Evolutionary conservation across 2,888 invertebrate species (phyloP).

Genomic region (Rhagophthalmus giganteus): DNA sequence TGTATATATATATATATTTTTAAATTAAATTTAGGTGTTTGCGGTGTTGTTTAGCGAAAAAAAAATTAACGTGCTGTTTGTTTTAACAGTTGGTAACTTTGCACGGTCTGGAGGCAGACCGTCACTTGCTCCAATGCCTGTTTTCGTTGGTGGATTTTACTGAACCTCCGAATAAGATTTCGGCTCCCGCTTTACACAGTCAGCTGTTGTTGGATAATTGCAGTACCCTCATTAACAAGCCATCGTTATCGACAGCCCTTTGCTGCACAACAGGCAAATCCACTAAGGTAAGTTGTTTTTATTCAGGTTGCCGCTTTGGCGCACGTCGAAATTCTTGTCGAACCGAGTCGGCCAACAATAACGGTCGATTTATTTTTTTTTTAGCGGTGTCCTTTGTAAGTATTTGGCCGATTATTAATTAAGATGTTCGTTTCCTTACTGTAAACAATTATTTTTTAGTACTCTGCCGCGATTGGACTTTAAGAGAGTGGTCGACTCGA

Average conservation of each 20-base stretch:
- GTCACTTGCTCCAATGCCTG: constrained; percentile 93
- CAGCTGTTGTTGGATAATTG: constrained; percentile 80
- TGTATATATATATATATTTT: constrained; percentile 2
- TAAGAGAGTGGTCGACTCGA: no score
- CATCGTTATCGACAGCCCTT: constrained; percentile 83
- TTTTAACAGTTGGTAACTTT: constrained; percentile 77
- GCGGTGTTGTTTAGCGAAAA: constrained; percentile 1
- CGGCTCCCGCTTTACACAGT: constrained; percentile 63
- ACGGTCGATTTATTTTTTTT: neutral
- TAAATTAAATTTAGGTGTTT: constrained; percentile 35
- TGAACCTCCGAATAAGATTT: constrained; percentile 63
- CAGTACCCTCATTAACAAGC: constrained; percentile 77
- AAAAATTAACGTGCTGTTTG: constrained; percentile 44
- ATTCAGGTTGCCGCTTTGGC: no score
- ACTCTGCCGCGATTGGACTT: no score
- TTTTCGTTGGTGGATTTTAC: constrained; percentile 87
- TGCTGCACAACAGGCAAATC: constrained; percentile 88
- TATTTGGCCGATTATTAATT: no score
- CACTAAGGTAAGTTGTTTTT: constrained; percentile 68
- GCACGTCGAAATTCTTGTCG: no score
- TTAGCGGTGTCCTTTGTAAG: no score
- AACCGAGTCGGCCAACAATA: no score
- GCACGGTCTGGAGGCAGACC: constrained; percentile 96
- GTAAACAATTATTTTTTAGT: no score
- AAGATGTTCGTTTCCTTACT: no score